phyloP scores from a whole-genome alignment of 1,140 invertebrate species.

The Coboldia fuscipes region DNA sequence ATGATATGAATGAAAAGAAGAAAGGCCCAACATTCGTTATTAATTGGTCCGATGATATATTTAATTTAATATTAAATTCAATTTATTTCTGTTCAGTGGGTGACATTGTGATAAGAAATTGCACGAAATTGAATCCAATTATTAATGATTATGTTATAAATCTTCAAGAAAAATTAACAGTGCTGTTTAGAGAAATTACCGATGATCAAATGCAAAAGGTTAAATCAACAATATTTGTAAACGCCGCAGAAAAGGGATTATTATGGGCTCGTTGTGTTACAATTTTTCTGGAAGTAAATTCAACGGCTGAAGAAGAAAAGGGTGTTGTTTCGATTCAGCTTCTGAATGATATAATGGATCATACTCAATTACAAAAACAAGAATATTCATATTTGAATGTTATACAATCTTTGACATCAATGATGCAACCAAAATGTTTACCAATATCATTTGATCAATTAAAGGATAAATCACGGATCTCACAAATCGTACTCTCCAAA shows the following conservation, averaged over 20 bases:
- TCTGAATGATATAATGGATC: too few species aligned
- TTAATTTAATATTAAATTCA: constrained; percentile 8
- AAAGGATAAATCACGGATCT: too few species aligned
- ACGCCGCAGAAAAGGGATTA: constrained; percentile 6
- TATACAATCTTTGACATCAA: too few species aligned
- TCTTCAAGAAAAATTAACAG: constrained; percentile 10
- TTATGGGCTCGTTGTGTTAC: constrained; percentile 9
- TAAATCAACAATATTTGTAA: constrained; percentile 10
- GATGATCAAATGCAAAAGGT: constrained; percentile 8
- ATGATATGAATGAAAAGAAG: constrained; percentile 6
- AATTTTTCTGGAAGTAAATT: constrained; percentile 7
- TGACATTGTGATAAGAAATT: background rate
- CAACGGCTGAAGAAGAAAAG: constrained; percentile 13
- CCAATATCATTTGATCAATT: too few species aligned
- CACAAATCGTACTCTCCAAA: constrained; percentile 10
- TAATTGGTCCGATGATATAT: constrained; percentile 12
- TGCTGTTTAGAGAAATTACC: constrained; percentile 10
- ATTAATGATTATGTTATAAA: constrained; percentile 5
- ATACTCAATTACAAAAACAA: too few species aligned
- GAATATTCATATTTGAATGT: too few species aligned
- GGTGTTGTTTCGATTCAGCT: constrained; percentile 8
- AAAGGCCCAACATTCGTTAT: constrained; percentile 11
- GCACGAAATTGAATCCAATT: background rate
- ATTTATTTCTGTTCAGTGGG: constrained; percentile 9
- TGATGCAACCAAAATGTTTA: too few species aligned